Percentiles rank a stretch among this genome's conserved stretches.
phyloP scores from a whole-genome alignment of 2,113 vertebrate genomes.

The Macrotis lagotis region DNA sequence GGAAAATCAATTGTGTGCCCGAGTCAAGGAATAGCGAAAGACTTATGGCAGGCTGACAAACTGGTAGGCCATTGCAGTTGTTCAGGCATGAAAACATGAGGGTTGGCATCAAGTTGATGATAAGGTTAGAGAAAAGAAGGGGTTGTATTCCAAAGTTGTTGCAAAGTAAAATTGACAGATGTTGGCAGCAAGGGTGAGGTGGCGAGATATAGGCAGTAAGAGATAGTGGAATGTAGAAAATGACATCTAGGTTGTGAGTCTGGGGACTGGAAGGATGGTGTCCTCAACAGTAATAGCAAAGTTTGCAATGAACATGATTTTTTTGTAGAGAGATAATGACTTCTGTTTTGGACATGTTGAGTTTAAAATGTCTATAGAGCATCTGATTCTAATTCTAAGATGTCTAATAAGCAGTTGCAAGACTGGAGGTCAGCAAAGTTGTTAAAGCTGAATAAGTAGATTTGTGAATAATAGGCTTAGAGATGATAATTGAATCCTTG shows the following conservation, averaged over 20 bases:
- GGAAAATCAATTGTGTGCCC: no score
- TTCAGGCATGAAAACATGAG: no score
- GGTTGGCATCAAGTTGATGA: no score
- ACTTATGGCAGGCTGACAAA: no score
- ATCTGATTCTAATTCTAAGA: not conserved
- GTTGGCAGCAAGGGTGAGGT: no score
- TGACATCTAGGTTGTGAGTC: not conserved
- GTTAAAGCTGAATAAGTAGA: not conserved
- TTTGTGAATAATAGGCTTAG: not conserved
- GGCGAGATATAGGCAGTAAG: no score
- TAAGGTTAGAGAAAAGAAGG: no score
- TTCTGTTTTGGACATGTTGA: not conserved
- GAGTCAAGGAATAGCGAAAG: no score
- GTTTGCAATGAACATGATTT: no score
- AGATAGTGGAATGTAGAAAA: not conserved
- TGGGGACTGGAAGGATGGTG: not conserved
- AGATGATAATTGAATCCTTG: not conserved
- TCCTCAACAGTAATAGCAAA: not conserved
- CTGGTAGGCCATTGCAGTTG: no score
- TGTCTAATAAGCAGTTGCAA: not conserved
- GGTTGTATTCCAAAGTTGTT: no score
- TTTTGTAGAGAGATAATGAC: not conserved
- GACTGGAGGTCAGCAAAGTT: not conserved
- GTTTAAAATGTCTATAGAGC: not conserved
- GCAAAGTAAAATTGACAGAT: no score